Evolutionary conservation across 1,140 invertebrate genomes (phyloP).

Genomic region (Maniola jurtina): DNA sequence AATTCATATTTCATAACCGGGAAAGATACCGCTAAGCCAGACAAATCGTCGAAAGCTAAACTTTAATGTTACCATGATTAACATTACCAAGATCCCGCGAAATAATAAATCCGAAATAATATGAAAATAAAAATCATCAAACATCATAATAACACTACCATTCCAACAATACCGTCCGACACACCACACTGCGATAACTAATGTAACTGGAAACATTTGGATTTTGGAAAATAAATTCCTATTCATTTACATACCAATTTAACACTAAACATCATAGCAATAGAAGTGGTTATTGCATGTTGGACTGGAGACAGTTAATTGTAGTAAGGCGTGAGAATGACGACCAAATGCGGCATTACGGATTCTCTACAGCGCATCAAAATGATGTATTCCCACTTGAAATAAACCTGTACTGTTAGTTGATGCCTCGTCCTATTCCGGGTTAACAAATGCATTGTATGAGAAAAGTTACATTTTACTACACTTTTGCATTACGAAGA

Average conservation of each 20-base stretch:
- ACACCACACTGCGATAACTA: conserved; percentile 26
- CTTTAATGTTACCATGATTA: background rate
- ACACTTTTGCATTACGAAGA: background rate
- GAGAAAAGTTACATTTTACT: background rate
- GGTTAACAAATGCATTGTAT: conserved; percentile 31
- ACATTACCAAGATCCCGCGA: background rate
- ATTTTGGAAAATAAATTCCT: conserved; percentile 34
- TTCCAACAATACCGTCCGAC: conserved; percentile 28
- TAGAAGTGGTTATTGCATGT: conserved; percentile 22
- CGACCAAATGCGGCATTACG: conserved; percentile 56
- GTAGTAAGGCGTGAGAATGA: conserved; percentile 57
- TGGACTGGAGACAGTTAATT: conserved; percentile 25
- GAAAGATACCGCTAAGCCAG: background rate
- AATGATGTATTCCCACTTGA: conserved; percentile 45
- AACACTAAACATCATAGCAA: conserved; percentile 9
- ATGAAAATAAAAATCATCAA: conserved; percentile 16
- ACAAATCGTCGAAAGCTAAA: background rate
- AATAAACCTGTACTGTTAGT: conserved; percentile 38
- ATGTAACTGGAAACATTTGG: conserved; percentile 37
- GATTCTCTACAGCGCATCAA: conserved; percentile 66
- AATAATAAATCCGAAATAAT: conserved; percentile 8
- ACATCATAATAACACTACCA: conserved; percentile 31
- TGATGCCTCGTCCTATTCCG: conserved; percentile 38
- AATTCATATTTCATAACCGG: background rate
- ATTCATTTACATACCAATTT: background rate